phyloP scores from a whole-genome alignment of 2,888 invertebrate genomes.

The Diarsia mendica region DNA sequence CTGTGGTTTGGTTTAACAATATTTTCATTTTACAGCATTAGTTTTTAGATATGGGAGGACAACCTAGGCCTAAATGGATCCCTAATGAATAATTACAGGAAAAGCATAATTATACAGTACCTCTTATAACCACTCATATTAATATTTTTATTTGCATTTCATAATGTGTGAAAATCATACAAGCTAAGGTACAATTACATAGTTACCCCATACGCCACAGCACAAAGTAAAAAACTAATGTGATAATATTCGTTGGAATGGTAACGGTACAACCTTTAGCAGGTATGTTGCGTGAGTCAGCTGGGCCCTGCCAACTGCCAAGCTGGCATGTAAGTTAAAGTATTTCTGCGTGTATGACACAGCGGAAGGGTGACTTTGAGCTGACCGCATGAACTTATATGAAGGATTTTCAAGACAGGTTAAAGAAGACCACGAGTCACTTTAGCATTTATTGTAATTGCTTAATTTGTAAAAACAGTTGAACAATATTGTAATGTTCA shows the following conservation, averaged over 20 bases:
- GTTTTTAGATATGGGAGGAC: no score
- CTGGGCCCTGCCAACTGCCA: slow-evolving; percentile 19
- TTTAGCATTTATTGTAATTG: neutral
- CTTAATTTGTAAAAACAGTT: neutral
- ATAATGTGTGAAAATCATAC: no score
- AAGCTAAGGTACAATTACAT: no score
- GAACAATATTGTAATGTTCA: no score
- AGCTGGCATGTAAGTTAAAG: slow-evolving; percentile 33
- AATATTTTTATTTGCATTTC: no score
- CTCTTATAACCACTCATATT: no score
- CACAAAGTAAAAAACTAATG: neutral
- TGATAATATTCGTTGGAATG: slow-evolving; percentile 45
- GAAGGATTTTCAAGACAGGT: neutral
- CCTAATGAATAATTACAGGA: neutral
- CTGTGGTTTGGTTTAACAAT: no score
- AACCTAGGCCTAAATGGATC: neutral
- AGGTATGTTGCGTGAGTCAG: slow-evolving; percentile 64
- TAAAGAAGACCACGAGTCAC: neutral
- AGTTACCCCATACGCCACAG: no score
- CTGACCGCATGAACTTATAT: slow-evolving; percentile 27
- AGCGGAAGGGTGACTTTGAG: slow-evolving; percentile 27
- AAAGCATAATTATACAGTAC: no score
- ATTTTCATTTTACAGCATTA: no score
- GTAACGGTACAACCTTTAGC: slow-evolving; percentile 72
- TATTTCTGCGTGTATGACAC: slow-evolving; percentile 34